phyloP scores from a whole-genome alignment of 2,888 invertebrate genomes.

The Erannis defoliaria region DNA sequence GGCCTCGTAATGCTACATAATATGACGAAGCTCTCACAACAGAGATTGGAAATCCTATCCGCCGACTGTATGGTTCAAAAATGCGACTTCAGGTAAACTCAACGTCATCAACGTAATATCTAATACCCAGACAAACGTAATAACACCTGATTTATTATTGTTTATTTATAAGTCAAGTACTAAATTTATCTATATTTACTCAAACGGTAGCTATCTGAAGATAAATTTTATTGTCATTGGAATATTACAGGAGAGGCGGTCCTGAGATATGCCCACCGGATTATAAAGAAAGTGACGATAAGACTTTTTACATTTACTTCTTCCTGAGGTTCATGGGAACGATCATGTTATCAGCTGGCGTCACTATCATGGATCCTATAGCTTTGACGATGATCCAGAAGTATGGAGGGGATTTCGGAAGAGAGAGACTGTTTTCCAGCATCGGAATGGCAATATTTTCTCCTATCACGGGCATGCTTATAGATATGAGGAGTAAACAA shows the following conservation, averaged over 20 bases:
- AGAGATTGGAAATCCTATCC: conserved; percentile 86
- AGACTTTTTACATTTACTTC: conserved; percentile 94
- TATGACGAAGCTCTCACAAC: conserved; percentile 86
- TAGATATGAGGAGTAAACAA: conserved; percentile 89
- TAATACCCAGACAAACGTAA: conserved; percentile 35
- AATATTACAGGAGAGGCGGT: conserved; percentile 88
- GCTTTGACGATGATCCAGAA: conserved; percentile 94
- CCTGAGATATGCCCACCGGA: conserved; percentile 93
- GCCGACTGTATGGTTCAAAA: conserved; percentile 92
- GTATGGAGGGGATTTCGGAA: conserved; percentile 93
- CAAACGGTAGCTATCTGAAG: conserved; percentile 56
- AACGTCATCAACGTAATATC: conserved; percentile 26
- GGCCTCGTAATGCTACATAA: conserved; percentile 90
- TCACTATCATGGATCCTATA: conserved; percentile 95
- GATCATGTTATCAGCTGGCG: conserved; percentile 93
- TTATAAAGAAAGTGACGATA: conserved; percentile 92
- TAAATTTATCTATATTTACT: conserved; percentile 61
- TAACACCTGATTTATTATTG: conserved; percentile 52
- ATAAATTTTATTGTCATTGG: conserved; percentile 65
- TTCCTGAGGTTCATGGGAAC: conserved; percentile 92
- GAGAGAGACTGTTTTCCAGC: conserved; percentile 92
- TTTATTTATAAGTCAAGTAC: conserved; percentile 57
- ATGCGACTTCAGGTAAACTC: conserved; percentile 88
- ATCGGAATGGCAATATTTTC: conserved; percentile 94
- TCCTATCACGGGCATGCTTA: conserved; percentile 92